Percentiles rank a stretch among this genome's conserved stretches.
phyloP scores from a whole-genome alignment of 2,113 vertebrate genomes.

The Vulpes lagopus region DNA sequence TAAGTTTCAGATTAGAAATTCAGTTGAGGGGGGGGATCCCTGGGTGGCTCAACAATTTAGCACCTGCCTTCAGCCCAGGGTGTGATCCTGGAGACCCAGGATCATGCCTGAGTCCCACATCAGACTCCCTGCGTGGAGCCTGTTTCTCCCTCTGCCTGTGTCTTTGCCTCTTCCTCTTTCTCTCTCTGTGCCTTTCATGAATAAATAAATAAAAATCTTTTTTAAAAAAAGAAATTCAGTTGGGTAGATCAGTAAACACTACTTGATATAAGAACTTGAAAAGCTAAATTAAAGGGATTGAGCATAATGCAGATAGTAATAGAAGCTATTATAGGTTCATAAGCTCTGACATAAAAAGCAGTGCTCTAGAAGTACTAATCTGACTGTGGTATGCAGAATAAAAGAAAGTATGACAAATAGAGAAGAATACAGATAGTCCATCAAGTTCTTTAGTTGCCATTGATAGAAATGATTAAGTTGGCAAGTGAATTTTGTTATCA shows the following conservation, averaged over 20 bases:
- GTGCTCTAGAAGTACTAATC: not conserved
- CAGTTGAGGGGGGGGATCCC: not conserved
- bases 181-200: too few relatives aligned
- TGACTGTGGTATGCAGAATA: not conserved
- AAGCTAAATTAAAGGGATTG: not conserved
- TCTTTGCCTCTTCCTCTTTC: too few relatives aligned
- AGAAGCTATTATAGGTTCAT: not conserved
- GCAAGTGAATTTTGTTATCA: not conserved
- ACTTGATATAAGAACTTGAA: not conserved
- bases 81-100: too few relatives aligned
- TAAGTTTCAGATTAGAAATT: not conserved
- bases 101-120: too few relatives aligned
- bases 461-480: not conserved
- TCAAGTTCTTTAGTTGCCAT: not conserved
- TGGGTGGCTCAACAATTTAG: too few relatives aligned
- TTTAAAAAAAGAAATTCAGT: not conserved
- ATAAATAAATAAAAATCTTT: too few relatives aligned
- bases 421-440: not conserved
- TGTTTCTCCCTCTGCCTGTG: too few relatives aligned
- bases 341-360: not conserved
- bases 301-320: too few relatives aligned
- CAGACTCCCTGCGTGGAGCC: too few relatives aligned
- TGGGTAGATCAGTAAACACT: not conserved
- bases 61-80: too few relatives aligned
- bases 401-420: not conserved